Conservation (phyloP, 1,140 invertebrate genomes). For the silkworm (Bombyx mori) region DNA sequence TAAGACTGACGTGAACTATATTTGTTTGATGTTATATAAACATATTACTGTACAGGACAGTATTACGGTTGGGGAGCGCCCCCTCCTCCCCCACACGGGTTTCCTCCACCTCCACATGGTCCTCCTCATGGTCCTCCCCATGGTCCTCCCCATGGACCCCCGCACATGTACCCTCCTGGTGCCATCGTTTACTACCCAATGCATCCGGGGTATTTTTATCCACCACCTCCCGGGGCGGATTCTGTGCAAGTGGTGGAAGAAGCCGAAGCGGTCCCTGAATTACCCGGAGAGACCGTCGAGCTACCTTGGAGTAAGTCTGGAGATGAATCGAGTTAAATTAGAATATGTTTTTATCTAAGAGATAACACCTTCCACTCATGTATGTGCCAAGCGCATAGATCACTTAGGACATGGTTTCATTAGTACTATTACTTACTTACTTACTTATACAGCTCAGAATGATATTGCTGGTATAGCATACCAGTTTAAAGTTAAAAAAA, state of each 20-base stretch:
- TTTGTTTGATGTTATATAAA: not conserved
- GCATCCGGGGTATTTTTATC: constrained; percentile 55
- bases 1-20: no score
- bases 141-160: constrained; percentile 19
- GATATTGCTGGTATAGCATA: no score
- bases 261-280: constrained; percentile 36
- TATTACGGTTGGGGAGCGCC: constrained; percentile 50
- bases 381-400: no score
- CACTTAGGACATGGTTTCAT: no score
- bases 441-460: no score
- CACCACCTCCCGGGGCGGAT: constrained; percentile 24
- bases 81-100: constrained; percentile 36
- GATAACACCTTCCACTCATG: constrained; percentile 21
- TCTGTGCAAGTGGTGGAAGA: constrained; percentile 28
- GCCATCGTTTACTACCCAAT: constrained; percentile 48
- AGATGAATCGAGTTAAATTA: constrained; percentile 6
- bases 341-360: constrained; percentile 3
- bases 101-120: constrained; percentile 21
- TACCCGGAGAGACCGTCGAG: constrained; percentile 60
- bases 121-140: no score
- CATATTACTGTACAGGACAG: constrained; percentile 31
- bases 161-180: constrained; percentile 30
- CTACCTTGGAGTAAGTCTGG: constrained; percentile 62
- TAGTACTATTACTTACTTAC: no score
- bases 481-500: no score